Percentiles rank a stretch among this genome's conserved stretches.
phyloP scores from a whole-genome alignment of 2,888 invertebrate species.

The Tetragonisca angustula region DNA sequence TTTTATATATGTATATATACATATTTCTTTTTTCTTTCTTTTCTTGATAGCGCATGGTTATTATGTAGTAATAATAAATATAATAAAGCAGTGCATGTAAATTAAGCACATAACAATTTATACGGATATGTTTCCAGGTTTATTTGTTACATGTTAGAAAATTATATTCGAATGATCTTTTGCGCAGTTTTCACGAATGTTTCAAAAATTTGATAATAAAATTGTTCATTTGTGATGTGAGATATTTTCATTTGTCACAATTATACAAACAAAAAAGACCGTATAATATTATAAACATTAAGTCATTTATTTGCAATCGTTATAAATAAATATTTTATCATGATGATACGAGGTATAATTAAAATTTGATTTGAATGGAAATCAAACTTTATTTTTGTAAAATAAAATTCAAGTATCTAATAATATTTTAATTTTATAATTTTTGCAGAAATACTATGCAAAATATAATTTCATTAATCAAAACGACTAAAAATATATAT shows the following conservation, averaged over 20 bases:
- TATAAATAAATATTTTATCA: constrained; percentile 21
- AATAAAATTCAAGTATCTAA: background rate
- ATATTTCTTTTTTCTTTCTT: background rate
- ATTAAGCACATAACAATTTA: constrained; percentile 31
- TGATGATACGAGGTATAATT: background rate
- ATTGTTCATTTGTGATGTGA: constrained; percentile 70
- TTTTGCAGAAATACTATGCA: background rate
- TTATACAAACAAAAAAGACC: constrained; percentile 30
- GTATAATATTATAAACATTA: constrained; percentile 26
- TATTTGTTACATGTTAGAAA: constrained; percentile 8
- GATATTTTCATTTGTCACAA: constrained; percentile 54
- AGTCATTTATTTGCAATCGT: constrained; percentile 16
- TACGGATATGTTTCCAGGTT: constrained; percentile 34
- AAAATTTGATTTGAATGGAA: constrained; percentile 10
- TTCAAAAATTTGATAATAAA: constrained; percentile 41
- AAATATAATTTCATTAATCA: constrained; percentile 14
- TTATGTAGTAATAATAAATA: constrained; percentile 31
- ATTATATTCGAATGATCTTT: constrained; percentile 1
- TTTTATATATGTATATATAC: constrained; percentile 13
- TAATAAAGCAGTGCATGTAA: constrained; percentile 27
- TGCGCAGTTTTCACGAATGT: constrained; percentile 11
- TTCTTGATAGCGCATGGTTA: constrained; percentile 14
- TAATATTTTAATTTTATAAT: background rate
- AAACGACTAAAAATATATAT: constrained; percentile 12
- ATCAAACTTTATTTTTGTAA: constrained; percentile 3